phyloP scores from a whole-genome alignment of 2,888 invertebrate species.

The Lomographa bimaculata region DNA sequence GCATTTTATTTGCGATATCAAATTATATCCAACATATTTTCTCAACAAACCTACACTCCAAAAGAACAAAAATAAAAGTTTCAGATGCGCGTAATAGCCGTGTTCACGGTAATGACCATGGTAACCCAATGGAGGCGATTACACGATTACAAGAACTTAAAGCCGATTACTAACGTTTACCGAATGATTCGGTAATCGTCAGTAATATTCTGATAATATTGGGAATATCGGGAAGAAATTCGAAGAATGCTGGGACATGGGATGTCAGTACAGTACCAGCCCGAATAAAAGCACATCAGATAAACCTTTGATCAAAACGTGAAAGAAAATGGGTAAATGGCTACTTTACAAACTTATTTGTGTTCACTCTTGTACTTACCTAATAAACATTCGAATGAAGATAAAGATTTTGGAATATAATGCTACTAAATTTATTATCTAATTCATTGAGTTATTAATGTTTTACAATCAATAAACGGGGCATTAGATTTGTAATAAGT shows the following conservation, averaged over 20 bases:
- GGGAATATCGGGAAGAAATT: conserved; percentile 49
- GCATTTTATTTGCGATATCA: conserved; percentile 1
- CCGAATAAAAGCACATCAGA: no score
- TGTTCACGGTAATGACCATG: conserved; percentile 66
- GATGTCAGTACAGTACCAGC: no score
- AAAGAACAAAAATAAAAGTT: conserved; percentile 43
- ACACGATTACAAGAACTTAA: conserved; percentile 69
- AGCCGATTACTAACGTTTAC: conserved; percentile 59
- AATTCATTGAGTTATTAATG: no score
- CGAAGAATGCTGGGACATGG: conserved; percentile 55
- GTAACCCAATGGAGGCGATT: conserved; percentile 70
- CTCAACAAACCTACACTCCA: conserved; percentile 10
- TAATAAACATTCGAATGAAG: no score
- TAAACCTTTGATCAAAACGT: no score
- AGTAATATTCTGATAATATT: conserved; percentile 68
- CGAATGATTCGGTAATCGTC: conserved; percentile 75
- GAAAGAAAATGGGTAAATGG: no score
- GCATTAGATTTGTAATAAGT: no score
- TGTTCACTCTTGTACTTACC: no score
- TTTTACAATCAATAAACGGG: no score
- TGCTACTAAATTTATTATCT: no score
- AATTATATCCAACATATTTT: conserved; percentile 19
- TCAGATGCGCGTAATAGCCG: conserved; percentile 58
- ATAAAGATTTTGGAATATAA: no score
- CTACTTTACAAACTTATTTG: no score